Evolutionary conservation across 2,888 invertebrate species (phyloP).

Genomic region (Zelleria hepariella): DNA sequence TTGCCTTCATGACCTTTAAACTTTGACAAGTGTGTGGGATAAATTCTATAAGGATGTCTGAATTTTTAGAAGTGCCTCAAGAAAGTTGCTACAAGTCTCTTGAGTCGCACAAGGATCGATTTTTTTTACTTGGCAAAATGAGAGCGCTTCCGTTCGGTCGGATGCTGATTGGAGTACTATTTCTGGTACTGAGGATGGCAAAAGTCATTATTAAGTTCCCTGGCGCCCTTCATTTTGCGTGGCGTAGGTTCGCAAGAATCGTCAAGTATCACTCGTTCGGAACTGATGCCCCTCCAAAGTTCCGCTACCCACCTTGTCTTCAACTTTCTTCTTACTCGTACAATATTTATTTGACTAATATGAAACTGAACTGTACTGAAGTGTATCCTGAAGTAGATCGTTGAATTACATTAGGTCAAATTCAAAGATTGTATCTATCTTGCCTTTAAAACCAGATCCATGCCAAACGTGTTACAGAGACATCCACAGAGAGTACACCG

Average conservation of each 20-base stretch:
- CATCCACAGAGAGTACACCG: too few relatives aligned
- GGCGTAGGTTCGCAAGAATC: background rate
- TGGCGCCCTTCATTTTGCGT: background rate
- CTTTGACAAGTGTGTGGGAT: background rate
- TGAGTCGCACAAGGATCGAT: background rate
- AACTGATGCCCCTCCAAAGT: background rate
- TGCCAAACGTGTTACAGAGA: too few relatives aligned
- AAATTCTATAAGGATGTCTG: background rate
- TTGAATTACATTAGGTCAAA: too few relatives aligned
- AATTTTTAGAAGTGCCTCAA: background rate
- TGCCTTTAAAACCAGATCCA: too few relatives aligned
- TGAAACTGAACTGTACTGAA: too few relatives aligned
- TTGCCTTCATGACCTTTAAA: background rate
- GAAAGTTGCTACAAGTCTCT: background rate
- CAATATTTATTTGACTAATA: background rate
- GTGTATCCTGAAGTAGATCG: too few relatives aligned
- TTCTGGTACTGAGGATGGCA: background rate
- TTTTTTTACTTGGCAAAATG: background rate
- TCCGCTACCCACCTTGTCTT: background rate
- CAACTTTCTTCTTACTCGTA: background rate
- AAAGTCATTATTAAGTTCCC: slow-evolving; percentile 1
- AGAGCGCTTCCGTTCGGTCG: background rate
- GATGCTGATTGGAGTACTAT: slow-evolving; percentile 2
- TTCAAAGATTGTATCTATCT: too few relatives aligned
- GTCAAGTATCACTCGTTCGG: background rate